Evolutionary conservation across 2,797 vertebrate species (phyloP).

Genomic region (Parotocinclus haroldoi): DNA sequence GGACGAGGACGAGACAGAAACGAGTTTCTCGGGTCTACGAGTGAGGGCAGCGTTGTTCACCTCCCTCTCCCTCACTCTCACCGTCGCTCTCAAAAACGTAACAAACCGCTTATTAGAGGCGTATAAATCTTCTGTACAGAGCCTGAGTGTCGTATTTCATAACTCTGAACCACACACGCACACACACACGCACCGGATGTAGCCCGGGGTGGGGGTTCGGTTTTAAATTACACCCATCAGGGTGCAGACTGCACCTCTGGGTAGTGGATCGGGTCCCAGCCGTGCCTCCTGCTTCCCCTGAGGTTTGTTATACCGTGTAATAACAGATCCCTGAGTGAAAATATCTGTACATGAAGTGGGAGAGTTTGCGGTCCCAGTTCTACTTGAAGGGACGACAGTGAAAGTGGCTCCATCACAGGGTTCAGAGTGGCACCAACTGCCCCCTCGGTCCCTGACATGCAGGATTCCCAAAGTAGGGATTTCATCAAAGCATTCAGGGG

Average conservation of each 20-base stretch:
- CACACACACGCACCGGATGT: slow-evolving; percentile 39
- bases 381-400: no score
- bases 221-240: slow-evolving; percentile 41
- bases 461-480: no score
- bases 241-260: slow-evolving; percentile 34
- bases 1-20: not conserved
- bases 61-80: slow-evolving; percentile 2
- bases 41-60: not conserved
- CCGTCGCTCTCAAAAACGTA: slow-evolving; percentile 25
- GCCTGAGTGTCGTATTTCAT: slow-evolving; percentile 30
- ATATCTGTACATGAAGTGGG: no score
- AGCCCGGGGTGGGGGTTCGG: slow-evolving; percentile 43
- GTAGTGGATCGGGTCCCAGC: slow-evolving; percentile 49
- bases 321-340: no score
- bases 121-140: slow-evolving; percentile 39
- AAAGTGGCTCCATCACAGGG: no score
- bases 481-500: no score
- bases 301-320: no score
- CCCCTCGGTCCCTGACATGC: no score
- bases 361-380: no score
- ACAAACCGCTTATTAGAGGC: slow-evolving; percentile 46
- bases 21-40: not conserved
- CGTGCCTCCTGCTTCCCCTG: slow-evolving; percentile 27
- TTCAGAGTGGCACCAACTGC: no score
- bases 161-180: slow-evolving; percentile 45